Evolutionary conservation across 2,888 invertebrate genomes (phyloP).

Genomic region (Ochlodes sylvanus): DNA sequence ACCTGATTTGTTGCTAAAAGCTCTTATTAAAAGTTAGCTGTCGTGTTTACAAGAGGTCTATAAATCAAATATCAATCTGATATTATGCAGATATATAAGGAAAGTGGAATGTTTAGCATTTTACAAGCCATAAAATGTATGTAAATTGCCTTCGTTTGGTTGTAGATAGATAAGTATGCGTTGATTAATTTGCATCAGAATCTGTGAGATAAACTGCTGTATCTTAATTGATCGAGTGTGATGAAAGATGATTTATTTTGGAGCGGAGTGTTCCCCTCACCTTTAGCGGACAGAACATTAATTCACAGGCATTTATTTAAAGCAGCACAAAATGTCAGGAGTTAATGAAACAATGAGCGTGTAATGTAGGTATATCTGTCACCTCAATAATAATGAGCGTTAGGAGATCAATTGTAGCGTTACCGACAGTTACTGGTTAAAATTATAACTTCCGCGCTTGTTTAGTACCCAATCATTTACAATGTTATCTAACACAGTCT

Average conservation of each 20-base stretch:
- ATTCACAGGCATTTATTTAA: conserved; percentile 45
- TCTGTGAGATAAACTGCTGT: conserved; percentile 32
- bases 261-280: conserved; percentile 28
- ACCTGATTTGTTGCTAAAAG: conserved; percentile 37
- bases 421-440: conserved; percentile 23
- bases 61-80: conserved; percentile 39
- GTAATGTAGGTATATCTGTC: conserved; percentile 42
- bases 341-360: conserved; percentile 44
- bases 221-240: conserved; percentile 38
- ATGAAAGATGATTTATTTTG: conserved; percentile 39
- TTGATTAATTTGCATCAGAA: conserved; percentile 36
- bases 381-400: conserved; percentile 35
- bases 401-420: conserved; percentile 24
- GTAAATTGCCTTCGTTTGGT: conserved; percentile 35
- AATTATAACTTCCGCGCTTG: conserved; percentile 33
- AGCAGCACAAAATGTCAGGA: conserved; percentile 47
- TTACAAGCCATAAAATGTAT: conserved; percentile 38
- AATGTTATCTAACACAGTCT: neutral
- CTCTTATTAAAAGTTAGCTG: conserved; percentile 32
- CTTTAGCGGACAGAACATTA: conserved; percentile 41
- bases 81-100: conserved; percentile 38
- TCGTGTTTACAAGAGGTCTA: conserved; percentile 32
- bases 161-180: conserved; percentile 38
- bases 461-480: conserved; percentile 4
- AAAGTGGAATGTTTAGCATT: conserved; percentile 39